Evolutionary conservation across 2,113 vertebrate genomes (phyloP).

Genomic region (Scytalopus superciliaris): DNA sequence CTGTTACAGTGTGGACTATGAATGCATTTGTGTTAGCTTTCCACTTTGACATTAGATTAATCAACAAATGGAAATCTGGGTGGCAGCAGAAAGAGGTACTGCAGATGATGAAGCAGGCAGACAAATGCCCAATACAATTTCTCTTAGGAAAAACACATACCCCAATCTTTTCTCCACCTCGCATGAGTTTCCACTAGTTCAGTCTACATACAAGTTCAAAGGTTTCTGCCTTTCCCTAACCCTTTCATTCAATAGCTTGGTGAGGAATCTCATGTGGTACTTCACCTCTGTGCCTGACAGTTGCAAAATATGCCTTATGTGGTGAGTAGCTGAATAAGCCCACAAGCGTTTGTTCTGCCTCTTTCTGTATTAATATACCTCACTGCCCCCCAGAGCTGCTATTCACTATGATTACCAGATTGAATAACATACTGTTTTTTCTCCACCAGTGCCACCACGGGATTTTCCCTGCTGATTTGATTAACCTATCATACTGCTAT

Average conservation of each 20-base stretch:
- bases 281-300: constrained; percentile 47
- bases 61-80: constrained; percentile 60
- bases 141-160: constrained; percentile 11
- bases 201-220: constrained; percentile 5
- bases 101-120: constrained; percentile 32
- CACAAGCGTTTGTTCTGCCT: neutral
- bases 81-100: constrained; percentile 55
- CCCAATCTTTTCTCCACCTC: constrained; percentile 6
- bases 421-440: constrained; percentile 55
- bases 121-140: constrained; percentile 38
- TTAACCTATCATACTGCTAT: constrained; percentile 66
- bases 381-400: constrained; percentile 44
- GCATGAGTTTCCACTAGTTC: constrained; percentile 21
- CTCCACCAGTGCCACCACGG: constrained; percentile 34
- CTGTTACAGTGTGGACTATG: constrained; percentile 62
- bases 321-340: constrained; percentile 38
- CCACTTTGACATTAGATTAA: constrained; percentile 69
- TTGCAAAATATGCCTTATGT: constrained; percentile 31
- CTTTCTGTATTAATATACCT: constrained; percentile 37
- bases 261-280: neutral
- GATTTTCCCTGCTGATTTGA: constrained; percentile 57
- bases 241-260: constrained; percentile 28
- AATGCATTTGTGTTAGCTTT: constrained; percentile 64
- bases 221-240: neutral
- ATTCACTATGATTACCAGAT: constrained; percentile 52